Evolutionary conservation across 2,888 invertebrate species (phyloP), one percentile per base, ranked within the genome.

Genomic region (Hoplodrina blanda): DNA sequence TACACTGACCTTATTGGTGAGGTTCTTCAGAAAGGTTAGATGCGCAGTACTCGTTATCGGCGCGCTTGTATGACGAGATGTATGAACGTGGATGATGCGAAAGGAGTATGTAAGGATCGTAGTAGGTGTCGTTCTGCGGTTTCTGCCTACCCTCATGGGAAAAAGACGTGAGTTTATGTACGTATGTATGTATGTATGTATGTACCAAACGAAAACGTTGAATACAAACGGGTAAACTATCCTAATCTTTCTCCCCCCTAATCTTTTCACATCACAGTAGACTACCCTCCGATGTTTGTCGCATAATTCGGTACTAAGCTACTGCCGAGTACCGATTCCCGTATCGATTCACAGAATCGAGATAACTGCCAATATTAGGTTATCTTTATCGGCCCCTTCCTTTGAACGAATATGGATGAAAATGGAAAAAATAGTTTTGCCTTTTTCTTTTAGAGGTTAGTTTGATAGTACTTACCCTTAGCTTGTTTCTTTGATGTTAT

Each of bases 301-400:
- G 82, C 75, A 85, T 84, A 84, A 84, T 84, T 85, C 65, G 68
- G 74, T 75, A 82, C 71, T 83, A 76, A 85, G 81, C 80, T 64
- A 73, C 59, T 74, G n/a, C 46, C 75, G 69, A 74, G 17, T 74
- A 67, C 59, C 69, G 59, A 80, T 61, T 68, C 56, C 11, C 52
- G 53, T 63, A 76, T 66, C 59, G 79, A 76, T 73, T 78, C 53
- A 7, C 20, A 52, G 64, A 52, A 74, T 63, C 69, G 63, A 78
- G 76, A 77, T 80, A 79, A 76, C 59, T 73, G 30, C 50, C 69
- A 37, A 79, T 63, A 37, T 57, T 80, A 57, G 56, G 80, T 77
- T 77, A 77, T 77, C 80, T 77, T 64, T 80, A 80, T 59, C 33
- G 75, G 0, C 25, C 19, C 30, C 25, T 73, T 64, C 69, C 68